These are phyloP conservation scores for Pissodes strobi DNA, from an alignment of 1,140 invertebrate genomes.

Conservation along the genomic window DNA sequence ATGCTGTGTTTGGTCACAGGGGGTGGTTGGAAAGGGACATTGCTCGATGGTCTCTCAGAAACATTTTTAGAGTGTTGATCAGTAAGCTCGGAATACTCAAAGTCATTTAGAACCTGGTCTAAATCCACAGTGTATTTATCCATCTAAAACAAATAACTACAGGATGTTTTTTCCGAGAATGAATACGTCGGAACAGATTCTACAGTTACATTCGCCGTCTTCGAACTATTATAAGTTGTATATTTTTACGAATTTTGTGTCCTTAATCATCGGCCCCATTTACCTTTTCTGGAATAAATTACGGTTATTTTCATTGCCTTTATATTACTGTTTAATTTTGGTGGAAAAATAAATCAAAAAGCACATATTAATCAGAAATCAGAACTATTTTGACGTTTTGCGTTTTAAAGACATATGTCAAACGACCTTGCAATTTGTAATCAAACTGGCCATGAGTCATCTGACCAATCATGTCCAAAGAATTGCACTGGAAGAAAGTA, in stretches of 20 bases:
- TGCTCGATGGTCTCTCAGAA: slow-evolving; percentile 25
- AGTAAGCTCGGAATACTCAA: slow-evolving; percentile 72
- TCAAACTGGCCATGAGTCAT: too few species aligned
- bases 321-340: background rate
- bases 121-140: slow-evolving; percentile 69
- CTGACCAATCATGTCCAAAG: too few species aligned
- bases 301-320: slow-evolving; percentile 1
- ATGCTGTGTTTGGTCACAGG: slow-evolving; percentile 57
- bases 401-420: too few species aligned
- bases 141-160: slow-evolving; percentile 42
- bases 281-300: slow-evolving; percentile 1
- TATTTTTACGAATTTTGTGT: too few species aligned
- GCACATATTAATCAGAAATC: too few species aligned
- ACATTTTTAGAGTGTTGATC: slow-evolving; percentile 29
- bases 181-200: too few species aligned
- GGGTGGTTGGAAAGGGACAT: slow-evolving; percentile 5
- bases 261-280: background rate
- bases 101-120: slow-evolving; percentile 86
- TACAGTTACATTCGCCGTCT: background rate
- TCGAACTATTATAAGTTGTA: background rate
- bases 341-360: background rate
- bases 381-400: too few species aligned
- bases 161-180: too few species aligned
- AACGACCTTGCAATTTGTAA: too few species aligned
- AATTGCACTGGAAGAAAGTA: too few species aligned